These are phyloP conservation scores for Dolichopus griseipennis DNA, from an alignment of 2,888 invertebrate species.

Conservation along the genomic window DNA sequence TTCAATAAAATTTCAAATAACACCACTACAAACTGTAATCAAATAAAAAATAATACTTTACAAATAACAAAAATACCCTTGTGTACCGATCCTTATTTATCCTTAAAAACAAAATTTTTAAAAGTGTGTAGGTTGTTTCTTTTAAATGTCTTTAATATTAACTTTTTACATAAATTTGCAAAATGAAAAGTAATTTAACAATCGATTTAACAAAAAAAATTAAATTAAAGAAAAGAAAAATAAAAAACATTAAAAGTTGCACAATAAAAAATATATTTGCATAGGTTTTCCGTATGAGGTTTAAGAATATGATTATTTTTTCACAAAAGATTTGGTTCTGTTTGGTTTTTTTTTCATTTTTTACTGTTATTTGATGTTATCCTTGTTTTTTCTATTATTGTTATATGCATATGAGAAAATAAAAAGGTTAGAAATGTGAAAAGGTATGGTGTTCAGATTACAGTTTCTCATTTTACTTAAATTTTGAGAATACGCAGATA, in stretches of 20 bases:
- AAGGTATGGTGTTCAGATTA: no score
- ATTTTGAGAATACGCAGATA: no score
- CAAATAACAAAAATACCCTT: no score
- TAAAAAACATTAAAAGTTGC: not conserved
- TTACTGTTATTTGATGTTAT: not conserved
- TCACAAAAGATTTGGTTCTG: no score
- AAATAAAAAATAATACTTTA: no score
- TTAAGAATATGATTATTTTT: not conserved
- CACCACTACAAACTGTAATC: no score
- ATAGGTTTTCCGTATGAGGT: not conserved
- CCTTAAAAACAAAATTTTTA: no score
- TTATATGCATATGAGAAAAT: not conserved
- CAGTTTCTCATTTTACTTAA: no score
- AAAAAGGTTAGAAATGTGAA: not conserved
- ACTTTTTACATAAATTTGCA: not conserved
- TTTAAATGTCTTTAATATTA: not conserved
- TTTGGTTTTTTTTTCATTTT: not conserved
- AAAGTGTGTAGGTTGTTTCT: no score
- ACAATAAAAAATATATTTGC: not conserved
- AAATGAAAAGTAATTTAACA: conserved; percentile 3
- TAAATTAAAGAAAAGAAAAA: not conserved
- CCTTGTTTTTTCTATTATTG: not conserved
- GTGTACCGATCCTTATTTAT: no score
- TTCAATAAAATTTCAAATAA: no score
- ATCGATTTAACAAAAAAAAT: not conserved